Evolutionary conservation across 2,113 vertebrate genomes (phyloP).

Genomic region (Mesitornis unicolor): DNA sequence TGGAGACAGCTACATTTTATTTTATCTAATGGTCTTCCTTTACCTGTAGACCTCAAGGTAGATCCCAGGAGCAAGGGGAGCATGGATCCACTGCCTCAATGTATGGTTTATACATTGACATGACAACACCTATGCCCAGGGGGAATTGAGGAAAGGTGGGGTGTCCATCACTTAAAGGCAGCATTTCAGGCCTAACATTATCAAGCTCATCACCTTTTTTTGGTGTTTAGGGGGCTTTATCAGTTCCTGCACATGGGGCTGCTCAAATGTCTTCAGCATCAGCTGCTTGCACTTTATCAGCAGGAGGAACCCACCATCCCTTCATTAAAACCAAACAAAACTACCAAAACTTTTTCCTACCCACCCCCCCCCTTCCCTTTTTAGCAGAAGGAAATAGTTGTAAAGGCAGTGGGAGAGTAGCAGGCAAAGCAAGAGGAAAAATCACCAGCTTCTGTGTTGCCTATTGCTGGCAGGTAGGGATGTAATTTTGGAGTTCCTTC

Average conservation of each 20-base stretch:
- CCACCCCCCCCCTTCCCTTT: too few relatives aligned
- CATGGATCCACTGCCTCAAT: background rate
- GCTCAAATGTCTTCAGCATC: background rate
- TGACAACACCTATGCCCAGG: background rate
- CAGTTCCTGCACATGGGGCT: background rate
- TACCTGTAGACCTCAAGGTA: background rate
- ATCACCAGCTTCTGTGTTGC: background rate
- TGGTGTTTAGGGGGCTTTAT: background rate
- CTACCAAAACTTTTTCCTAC: background rate
- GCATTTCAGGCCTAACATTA: background rate
- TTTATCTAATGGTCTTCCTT: too few relatives aligned
- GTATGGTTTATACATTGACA: rapidly evolving
- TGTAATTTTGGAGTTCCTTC: constrained; percentile 54
- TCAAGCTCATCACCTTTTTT: background rate
- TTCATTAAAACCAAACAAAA: background rate
- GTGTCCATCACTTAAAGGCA: background rate
- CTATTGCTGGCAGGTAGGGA: constrained; percentile 40
- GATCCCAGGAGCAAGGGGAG: too few relatives aligned
- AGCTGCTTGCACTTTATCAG: background rate
- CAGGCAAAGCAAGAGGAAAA: background rate
- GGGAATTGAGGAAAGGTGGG: background rate
- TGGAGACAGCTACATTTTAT: background rate
- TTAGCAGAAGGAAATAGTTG: background rate
- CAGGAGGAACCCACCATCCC: background rate
- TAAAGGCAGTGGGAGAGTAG: background rate